Percentiles rank a stretch among this genome's conserved stretches.
Conservation (phyloP, 2,797 vertebrate genomes). For the Hypotaenidia okinawae region DNA sequence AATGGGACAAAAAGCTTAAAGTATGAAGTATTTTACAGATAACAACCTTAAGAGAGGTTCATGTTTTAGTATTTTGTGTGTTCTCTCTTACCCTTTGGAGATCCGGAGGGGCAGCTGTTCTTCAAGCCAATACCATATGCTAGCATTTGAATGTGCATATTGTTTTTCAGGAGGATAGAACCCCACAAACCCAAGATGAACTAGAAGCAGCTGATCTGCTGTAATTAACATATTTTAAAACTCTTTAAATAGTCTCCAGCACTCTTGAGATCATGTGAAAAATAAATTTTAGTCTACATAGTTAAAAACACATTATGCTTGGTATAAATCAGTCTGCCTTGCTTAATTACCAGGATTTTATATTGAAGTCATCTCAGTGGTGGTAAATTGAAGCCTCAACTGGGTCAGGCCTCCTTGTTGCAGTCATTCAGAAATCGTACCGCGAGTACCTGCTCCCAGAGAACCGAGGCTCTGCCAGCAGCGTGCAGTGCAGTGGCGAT, state of each 20-base stretch:
- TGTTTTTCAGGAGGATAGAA: constrained; percentile 11
- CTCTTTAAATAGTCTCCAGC: background rate
- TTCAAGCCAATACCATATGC: background rate
- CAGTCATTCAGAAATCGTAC: background rate
- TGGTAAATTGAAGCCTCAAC: background rate
- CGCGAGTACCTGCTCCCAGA: background rate
- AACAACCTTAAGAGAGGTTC: background rate
- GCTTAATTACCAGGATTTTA: background rate
- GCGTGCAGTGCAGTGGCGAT: fast-evolving
- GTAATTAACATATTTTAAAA: background rate
- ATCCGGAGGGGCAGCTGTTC: constrained; percentile 11
- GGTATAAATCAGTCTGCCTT: background rate
- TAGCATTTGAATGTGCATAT: background rate
- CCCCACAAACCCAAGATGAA: background rate
- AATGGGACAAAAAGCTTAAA: background rate
- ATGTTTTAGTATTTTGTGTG: background rate
- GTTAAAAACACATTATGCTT: background rate
- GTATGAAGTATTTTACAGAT: background rate
- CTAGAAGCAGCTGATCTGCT: background rate
- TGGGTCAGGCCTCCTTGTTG: background rate
- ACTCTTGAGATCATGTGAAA: background rate
- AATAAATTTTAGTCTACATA: background rate
- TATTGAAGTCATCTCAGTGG: background rate
- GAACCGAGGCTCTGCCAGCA: background rate
- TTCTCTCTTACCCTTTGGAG: background rate